Conservation (phyloP, 1,140 invertebrate genomes). For the Drosophila albomicans region DNA sequence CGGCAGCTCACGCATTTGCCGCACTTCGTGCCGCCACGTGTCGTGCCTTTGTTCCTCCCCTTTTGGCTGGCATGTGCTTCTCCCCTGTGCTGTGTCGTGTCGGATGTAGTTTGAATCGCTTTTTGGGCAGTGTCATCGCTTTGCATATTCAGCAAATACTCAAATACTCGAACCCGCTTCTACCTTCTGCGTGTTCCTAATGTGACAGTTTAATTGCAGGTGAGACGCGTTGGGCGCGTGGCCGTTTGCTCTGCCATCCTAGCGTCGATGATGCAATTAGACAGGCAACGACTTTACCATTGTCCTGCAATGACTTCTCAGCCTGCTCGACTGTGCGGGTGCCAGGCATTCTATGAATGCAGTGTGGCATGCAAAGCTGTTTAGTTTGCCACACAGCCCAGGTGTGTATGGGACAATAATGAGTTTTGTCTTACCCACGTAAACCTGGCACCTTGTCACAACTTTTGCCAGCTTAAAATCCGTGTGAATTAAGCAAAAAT, state of each 20-base stretch:
- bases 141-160: slow-evolving; percentile 34
- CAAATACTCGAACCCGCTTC: slow-evolving; percentile 1
- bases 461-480: slow-evolving; percentile 2
- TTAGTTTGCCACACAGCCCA: slow-evolving; percentile 16
- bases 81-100: not conserved
- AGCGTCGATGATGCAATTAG: slow-evolving; percentile 75
- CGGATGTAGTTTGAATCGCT: slow-evolving; percentile 69
- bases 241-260: slow-evolving; percentile 47
- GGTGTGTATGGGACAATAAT: slow-evolving; percentile 25
- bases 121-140: slow-evolving; percentile 75
- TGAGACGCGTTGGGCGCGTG: slow-evolving; percentile 75
- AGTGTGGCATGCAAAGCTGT: slow-evolving; percentile 49
- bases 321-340: slow-evolving; percentile 15
- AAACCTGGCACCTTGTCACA: slow-evolving; percentile 34
- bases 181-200: slow-evolving; percentile 58
- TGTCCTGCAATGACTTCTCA: slow-evolving; percentile 74
- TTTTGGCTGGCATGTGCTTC: not conserved
- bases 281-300: slow-evolving; percentile 75
- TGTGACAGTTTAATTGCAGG: slow-evolving; percentile 84
- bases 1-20: slow-evolving; percentile 18
- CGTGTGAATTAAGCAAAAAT: not conserved
- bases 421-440: slow-evolving; percentile 16
- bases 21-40: slow-evolving; percentile 52
- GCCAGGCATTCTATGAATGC: slow-evolving; percentile 43
- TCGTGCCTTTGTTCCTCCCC: slow-evolving; percentile 34